A percentile compares a stretch with the other conserved stretches of the same genome.
These are phyloP conservation scores for Tigriopus japonicus DNA, from an alignment of 1,140 invertebrate genomes.

Conservation along the genomic window DNA sequence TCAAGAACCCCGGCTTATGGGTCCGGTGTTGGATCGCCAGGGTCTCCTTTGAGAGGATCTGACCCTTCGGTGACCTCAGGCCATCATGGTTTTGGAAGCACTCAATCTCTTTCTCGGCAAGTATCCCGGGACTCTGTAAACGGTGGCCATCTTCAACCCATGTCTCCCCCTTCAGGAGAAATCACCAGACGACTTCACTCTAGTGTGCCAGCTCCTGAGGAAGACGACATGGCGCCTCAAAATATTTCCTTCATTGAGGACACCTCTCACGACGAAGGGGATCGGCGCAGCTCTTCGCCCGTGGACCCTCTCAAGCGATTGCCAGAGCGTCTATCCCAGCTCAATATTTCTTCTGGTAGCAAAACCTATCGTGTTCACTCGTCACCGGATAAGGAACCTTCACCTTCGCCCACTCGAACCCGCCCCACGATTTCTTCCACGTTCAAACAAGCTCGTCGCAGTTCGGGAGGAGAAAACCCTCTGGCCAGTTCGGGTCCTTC, in stretches of 20 bases:
- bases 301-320: constrained; percentile 8
- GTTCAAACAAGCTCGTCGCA: constrained; percentile 11
- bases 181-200: constrained; percentile 26
- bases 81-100: too few relatives aligned
- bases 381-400: not conserved
- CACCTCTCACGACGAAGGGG: constrained; percentile 22
- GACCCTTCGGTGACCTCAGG: too few relatives aligned
- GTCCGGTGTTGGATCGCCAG: too few relatives aligned
- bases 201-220: constrained; percentile 40
- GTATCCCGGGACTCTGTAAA: constrained; percentile 12
- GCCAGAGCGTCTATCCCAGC: constrained; percentile 33
- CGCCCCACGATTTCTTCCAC: constrained; percentile 8
- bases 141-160: constrained; percentile 13
- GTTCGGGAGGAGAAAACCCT: constrained; percentile 3
- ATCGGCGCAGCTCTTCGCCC: constrained; percentile 1
- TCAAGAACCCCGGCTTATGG: too few relatives aligned
- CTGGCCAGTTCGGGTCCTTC: constrained; percentile 17
- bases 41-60: too few relatives aligned
- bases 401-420: not conserved
- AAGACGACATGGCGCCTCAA: constrained; percentile 70
- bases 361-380: constrained; percentile 11
- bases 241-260: constrained; percentile 76
- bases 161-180: constrained; percentile 11
- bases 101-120: constrained; percentile 5
- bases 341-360: constrained; percentile 12